Evolutionary conservation across 2,113 vertebrate species (phyloP), one percentile per base, ranked within the genome.

Genomic region (Syngnathus scovelli): DNA sequence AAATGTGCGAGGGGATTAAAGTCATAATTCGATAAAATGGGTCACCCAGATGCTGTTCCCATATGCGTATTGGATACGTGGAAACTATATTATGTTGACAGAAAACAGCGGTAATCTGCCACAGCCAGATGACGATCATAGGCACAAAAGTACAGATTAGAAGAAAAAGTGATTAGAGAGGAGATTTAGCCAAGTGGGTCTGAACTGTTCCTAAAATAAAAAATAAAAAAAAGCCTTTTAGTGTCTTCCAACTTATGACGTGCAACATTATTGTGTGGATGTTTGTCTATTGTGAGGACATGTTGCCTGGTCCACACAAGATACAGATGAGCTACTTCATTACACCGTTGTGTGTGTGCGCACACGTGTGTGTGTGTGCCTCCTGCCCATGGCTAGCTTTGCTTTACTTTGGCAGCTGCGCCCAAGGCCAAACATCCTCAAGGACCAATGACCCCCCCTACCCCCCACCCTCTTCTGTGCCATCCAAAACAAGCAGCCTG

Each of bases 391-490:
- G 79, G 38, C 70, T 70, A 68, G 55, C 60, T 68, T 33, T 43
- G 65, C 76, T 88, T 87, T 83, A 78, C 77, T 86, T 87, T 89
- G 85, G 86, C 87, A 86, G 78, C 71, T 72, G 74, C 69, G 76
- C 76, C 72, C 72, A 86, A 85, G 86, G 84, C 82, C 82, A 89
- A 88, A 89, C 84, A 86, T 85, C 84, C 83, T 87, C 71, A 80
- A 86, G 83, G 86, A 87, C 85, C 77, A 80, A 83, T 78, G 83
- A 82, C 76, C 82, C 77, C 6, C 27, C 21, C 2, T 1, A 85
- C 81, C 83, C 76, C 80, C 75, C 13, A 6, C 55, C 61, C 6
- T 27, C 27, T 8, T 13, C 64, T 78, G 71, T 76, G 73, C 77
- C 76, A 75, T 85, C 81, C 83, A 88, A 85, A 85, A 85, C 83